Conservation (phyloP, 2,797 vertebrate species). For the Denticeps clupeoides region DNA sequence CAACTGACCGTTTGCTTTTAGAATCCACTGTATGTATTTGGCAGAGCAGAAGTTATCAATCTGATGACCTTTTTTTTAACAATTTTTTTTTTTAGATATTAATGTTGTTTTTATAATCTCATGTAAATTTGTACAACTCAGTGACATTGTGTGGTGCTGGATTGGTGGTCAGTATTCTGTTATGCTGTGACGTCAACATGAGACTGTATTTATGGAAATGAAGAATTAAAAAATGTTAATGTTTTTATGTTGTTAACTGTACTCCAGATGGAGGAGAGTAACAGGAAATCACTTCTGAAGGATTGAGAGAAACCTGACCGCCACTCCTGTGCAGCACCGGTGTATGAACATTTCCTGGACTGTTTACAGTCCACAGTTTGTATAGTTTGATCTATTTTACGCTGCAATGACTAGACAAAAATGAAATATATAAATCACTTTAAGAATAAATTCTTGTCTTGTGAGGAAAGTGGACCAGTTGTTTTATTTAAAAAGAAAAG, state of each 20-base stretch:
- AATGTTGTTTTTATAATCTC: conserved; percentile 10
- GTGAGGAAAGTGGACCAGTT: too few species aligned
- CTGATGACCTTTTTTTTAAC: background rate
- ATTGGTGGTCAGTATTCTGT: conserved; percentile 12
- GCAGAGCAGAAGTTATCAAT: background rate
- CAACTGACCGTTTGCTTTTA: too few species aligned
- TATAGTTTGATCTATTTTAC: conserved; percentile 14
- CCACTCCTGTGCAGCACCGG: conserved; percentile 4
- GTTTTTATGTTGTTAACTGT: too few species aligned
- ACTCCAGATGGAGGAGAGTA: too few species aligned
- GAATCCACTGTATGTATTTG: background rate
- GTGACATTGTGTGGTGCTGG: conserved; percentile 10
- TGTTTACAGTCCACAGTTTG: conserved; percentile 20
- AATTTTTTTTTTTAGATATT: background rate
- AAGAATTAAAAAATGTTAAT: too few species aligned
- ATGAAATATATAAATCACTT: conserved; percentile 26
- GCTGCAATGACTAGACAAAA: conserved; percentile 16
- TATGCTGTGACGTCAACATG: too few species aligned
- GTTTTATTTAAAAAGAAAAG: too few species aligned
- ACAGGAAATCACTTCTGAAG: background rate
- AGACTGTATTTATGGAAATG: too few species aligned
- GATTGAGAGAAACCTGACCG: conserved; percentile 1
- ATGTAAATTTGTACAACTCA: conserved; percentile 11
- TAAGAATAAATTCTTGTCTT: too few species aligned
- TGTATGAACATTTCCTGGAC: conserved; percentile 8